Evolutionary conservation across 2,797 vertebrate species (phyloP), one percentile per base, ranked within the genome.

Genomic region (Chiroxiphia lanceolata): DNA sequence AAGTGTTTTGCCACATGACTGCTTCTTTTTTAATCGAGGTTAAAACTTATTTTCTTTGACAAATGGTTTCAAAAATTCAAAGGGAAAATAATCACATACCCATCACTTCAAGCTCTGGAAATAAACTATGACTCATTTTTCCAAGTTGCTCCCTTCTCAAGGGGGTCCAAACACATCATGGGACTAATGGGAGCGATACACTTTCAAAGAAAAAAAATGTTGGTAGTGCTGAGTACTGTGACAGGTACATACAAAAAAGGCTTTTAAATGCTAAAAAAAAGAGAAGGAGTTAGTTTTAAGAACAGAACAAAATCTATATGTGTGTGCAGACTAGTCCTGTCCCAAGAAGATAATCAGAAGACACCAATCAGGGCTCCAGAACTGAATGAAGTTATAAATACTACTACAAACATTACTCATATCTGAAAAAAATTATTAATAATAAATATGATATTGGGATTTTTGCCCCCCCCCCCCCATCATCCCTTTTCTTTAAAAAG

Each of bases 81-180:
- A 70, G n/a, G 50, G 6, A 6, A 67, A 61, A 54, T 74, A 78
- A 40, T 53, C 68, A 69, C 26, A 54, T 15, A 53, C 19, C 13
- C 53, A 72, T 82, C 67, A 85, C 56, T 87, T 72, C 56, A 87
- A 89, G 54, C 16, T 83, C 67, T 83, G 65, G 84, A 86, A 94
- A 92, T 50, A 88, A 83, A 71, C 53, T 48, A 40, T 87, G 77
- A 90, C 65, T 76, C n/a, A n/a, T 86, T 96, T 76, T 83, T 90
- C 57, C 64, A 89, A 90, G 53, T 16, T 34, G 23, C 11, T 75
- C 20, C 61, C 34, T 68, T 87, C 61, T 76, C 63, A 60, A 50
- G 53, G 15, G 34, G 16, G 21, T 53, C 65, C 56, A 86, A 77
- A 69, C 25, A 91, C 16, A 51, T 54, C 38, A 74, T 40, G 40